Conservation (phyloP, 2,888 invertebrate species). For the Lasioglossum marginatum region DNA sequence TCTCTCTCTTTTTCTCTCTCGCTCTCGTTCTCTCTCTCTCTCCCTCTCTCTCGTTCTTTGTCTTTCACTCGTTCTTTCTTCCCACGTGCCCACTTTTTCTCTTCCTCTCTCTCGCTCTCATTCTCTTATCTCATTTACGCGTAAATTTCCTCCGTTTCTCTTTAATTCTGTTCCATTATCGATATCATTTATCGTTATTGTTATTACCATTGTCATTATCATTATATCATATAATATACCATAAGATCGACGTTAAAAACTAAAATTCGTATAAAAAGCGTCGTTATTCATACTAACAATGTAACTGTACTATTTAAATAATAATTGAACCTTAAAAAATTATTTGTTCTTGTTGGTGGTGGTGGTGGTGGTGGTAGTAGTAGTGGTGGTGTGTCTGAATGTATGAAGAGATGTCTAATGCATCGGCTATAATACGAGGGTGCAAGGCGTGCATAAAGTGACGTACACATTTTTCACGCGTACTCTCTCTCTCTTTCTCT, state of each 20-base stretch:
- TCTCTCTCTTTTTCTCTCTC: constrained; percentile 5
- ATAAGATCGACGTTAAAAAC: constrained; percentile 83
- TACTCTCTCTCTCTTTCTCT: not conserved
- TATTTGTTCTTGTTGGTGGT: constrained; percentile 74
- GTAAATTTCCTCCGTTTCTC: constrained; percentile 50
- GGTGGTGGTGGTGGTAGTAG: constrained; percentile 31
- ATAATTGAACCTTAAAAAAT: constrained; percentile 82
- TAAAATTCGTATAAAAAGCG: constrained; percentile 84
- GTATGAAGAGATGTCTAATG: constrained; percentile 70
- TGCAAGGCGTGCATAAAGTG: constrained; percentile 66
- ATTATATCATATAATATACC: constrained; percentile 78
- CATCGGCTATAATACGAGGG: constrained; percentile 69
- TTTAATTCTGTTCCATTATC: constrained; percentile 67
- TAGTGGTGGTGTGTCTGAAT: constrained; percentile 65
- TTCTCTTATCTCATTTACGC: constrained; percentile 50
- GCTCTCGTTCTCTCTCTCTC: constrained; percentile 28
- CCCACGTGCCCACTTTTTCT: constrained; percentile 26
- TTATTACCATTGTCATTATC: constrained; percentile 77
- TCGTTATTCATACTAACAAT: constrained; percentile 82
- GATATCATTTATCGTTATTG: constrained; percentile 77
- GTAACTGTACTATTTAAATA: constrained; percentile 80
- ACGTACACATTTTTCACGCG: constrained; percentile 34
- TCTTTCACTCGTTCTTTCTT: constrained; percentile 20
- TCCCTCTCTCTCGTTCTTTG: constrained; percentile 41
- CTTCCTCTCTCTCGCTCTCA: constrained; percentile 25